Evolutionary conservation across 2,797 vertebrate species (phyloP), one percentile per base, ranked within the genome.

Genomic region (Tiaroga cobitis): DNA sequence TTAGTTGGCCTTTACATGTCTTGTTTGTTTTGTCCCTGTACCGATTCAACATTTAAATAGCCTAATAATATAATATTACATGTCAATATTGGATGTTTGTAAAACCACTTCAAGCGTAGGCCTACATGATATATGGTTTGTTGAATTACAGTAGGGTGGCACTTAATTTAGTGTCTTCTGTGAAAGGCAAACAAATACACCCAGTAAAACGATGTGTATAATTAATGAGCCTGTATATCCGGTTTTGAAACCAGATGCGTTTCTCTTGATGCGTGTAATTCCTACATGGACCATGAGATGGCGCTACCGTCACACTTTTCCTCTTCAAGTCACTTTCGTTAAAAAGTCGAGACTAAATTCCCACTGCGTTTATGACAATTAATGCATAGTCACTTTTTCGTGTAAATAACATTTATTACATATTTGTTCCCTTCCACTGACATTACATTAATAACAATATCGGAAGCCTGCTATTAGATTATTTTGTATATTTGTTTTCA

Each of bases 221-320:
- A 72, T 72, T 1, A 24, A 70, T 54, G 4, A 18, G 3, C 56
- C 24, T 59, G 37, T 26, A n/a, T 26, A 16, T 18, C 7, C 43
- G 21, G 72, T 76, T 37, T 56, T 56, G 6, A 7, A 16, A 11
- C 2, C 21, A 56, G 4, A 4, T 16, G 9, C 21, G 2, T 46
- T 43, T 73, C 37, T 18, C 34, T 73, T 46, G n/a, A 1, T n/a
- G 70, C 56, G 34, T 83, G 70, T 83, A 49, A 74, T 67, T 8
- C 81, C 1, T 65, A 13, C 8, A 8, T 13, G 0, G 4, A n/a
- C 70, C 81, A 49, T 1, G 37, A 74, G 81, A 65, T 43, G 81
- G 9, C 56, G 19, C 3, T 13, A 13, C 19, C 49, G 56, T 19
- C 29, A 46, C 19, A 37, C 29, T 26, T 65, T 34, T n/a, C 5